These are phyloP conservation scores for Mesembrinibis cayennensis DNA, from an alignment of 2,113 vertebrate species.

Conservation along the genomic window DNA sequence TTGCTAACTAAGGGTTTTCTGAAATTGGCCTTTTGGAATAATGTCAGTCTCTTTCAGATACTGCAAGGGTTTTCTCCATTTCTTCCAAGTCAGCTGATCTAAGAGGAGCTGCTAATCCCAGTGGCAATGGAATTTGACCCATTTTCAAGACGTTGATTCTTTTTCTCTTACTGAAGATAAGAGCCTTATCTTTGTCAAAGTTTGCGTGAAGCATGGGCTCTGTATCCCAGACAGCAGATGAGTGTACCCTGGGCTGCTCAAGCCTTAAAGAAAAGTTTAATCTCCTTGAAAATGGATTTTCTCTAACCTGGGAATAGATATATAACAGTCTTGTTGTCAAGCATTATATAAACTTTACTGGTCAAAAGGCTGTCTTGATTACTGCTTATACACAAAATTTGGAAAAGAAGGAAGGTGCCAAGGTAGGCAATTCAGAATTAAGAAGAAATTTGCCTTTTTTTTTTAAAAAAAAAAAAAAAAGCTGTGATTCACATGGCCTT, in stretches of 20 bases:
- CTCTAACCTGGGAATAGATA: conserved; percentile 37
- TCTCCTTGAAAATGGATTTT: conserved; percentile 42
- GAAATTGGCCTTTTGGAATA: background rate
- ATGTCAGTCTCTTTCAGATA: background rate
- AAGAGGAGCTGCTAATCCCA: conserved; percentile 50
- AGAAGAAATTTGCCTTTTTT: background rate
- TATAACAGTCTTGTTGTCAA: conserved; percentile 1
- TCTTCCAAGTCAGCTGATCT: conserved; percentile 61
- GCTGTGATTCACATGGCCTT: background rate
- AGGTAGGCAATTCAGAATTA: conserved; percentile 9
- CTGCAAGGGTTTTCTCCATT: background rate
- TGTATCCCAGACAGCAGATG: conserved; percentile 15
- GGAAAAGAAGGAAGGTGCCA: conserved; percentile 30
- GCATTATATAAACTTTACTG: background rate
- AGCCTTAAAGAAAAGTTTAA: conserved; percentile 42
- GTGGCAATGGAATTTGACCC: conserved; percentile 56
- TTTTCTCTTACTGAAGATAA: conserved; percentile 70
- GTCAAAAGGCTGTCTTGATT: conserved; percentile 32
- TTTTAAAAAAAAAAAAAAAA: background rate
- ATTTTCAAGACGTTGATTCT: conserved; percentile 58
- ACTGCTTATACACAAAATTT: conserved; percentile 11
- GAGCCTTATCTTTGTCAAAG: conserved; percentile 67
- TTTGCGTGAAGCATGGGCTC: conserved; percentile 39
- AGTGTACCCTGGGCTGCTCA: conserved; percentile 18
- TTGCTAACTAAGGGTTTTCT: background rate